Conservation (phyloP, 2,797 vertebrate genomes). For the Cyprinella venusta region DNA sequence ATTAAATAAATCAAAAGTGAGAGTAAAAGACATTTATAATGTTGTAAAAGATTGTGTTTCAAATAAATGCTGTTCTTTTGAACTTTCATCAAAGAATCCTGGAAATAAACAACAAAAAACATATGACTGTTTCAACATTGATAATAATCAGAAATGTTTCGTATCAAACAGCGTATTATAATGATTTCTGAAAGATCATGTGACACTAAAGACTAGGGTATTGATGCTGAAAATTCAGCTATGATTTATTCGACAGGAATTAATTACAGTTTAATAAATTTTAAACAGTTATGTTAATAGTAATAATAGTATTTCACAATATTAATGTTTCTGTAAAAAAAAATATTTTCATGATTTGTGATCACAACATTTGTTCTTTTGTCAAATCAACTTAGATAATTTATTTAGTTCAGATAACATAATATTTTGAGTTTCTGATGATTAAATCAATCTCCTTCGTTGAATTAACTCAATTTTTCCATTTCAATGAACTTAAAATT, state of each 20-base stretch:
- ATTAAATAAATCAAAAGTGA: background rate
- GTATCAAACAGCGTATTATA: background rate
- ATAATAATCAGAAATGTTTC: background rate
- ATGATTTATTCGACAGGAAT: background rate
- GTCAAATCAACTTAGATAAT: too few species aligned
- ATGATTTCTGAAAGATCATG: background rate
- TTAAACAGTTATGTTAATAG: background rate
- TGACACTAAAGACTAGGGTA: background rate
- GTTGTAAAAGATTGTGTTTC: background rate
- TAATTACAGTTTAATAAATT: background rate
- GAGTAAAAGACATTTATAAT: background rate
- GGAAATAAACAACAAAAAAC: background rate
- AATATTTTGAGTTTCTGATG: too few species aligned
- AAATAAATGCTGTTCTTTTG: background rate
- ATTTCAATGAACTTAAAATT: too few species aligned
- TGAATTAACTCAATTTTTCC: too few species aligned
- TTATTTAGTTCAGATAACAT: too few species aligned
- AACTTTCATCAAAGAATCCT: background rate
- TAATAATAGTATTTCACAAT: background rate
- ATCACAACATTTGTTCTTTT: too few species aligned
- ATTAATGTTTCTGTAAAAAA: background rate
- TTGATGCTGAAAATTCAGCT: background rate
- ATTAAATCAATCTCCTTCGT: too few species aligned
- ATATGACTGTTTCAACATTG: background rate
- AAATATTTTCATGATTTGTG: too few species aligned